phyloP scores from a whole-genome alignment of 1,140 invertebrate genomes.

The Anagrus nilaparvatae region DNA sequence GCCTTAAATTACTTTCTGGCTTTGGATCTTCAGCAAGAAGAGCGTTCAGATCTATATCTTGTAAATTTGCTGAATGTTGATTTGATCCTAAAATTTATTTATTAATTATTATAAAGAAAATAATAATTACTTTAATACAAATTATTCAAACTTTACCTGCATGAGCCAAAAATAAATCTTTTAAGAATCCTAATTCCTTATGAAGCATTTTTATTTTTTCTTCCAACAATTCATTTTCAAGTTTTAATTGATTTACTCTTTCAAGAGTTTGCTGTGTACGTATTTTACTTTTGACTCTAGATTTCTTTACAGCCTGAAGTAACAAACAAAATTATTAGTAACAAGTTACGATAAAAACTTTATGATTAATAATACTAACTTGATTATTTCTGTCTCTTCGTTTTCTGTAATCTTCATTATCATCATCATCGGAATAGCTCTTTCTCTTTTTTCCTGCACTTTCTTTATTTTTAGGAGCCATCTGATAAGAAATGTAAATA shows the following conservation, averaged over 20 bases:
- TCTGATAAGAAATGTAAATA: conserved; percentile 22
- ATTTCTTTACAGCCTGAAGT: conserved; percentile 75
- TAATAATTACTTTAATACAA: conserved; percentile 1
- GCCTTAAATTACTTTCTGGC: conserved; percentile 10
- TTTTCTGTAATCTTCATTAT: conserved; percentile 68
- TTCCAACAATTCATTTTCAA: conserved; percentile 75
- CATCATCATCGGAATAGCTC: conserved; percentile 47
- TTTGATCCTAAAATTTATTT: conserved; percentile 29
- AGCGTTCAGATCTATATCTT: conserved; percentile 35
- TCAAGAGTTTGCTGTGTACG: conserved; percentile 71
- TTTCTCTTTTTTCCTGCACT: conserved; percentile 30
- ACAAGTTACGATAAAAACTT: no score
- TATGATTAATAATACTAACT: conserved; percentile 33
- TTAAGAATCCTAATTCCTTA: conserved; percentile 76
- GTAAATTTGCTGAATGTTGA: conserved; percentile 29
- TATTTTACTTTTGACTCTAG: conserved; percentile 75
- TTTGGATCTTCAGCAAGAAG: conserved; percentile 31
- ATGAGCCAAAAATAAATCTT: conserved; percentile 76
- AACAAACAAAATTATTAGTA: conserved; percentile 1
- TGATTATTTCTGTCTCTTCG: conserved; percentile 77
- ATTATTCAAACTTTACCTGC: conserved; percentile 45
- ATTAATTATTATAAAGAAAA: neutral
- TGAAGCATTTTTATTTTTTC: conserved; percentile 77
- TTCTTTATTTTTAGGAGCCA: conserved; percentile 42
- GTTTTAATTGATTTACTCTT: conserved; percentile 64